phyloP scores from a whole-genome alignment of 1,140 invertebrate species.

The Ruditapes philippinarum region DNA sequence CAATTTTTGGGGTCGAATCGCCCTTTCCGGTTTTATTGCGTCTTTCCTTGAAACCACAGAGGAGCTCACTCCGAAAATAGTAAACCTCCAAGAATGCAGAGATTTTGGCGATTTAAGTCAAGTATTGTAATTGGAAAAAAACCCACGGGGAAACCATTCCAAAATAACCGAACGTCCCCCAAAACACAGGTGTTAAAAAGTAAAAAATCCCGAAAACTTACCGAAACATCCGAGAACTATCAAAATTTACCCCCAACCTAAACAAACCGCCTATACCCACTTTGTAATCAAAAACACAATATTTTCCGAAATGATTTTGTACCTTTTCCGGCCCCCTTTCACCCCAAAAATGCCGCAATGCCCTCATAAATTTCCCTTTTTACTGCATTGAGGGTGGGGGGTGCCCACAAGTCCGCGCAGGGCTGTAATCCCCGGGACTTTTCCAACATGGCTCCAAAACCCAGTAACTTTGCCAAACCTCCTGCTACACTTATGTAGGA shows the following conservation, averaged over 20 bases:
- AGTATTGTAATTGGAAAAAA: too few species aligned
- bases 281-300: too few species aligned
- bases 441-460: slow-evolving; percentile 82
- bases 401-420: slow-evolving; percentile 92
- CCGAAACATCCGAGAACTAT: too few species aligned
- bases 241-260: too few species aligned
- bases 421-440: too few species aligned
- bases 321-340: slow-evolving; percentile 93
- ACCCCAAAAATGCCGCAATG: slow-evolving; percentile 94
- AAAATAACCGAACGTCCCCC: slow-evolving; percentile 90
- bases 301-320: too few species aligned
- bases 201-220: too few species aligned
- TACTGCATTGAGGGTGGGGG: slow-evolving; percentile 92
- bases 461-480: slow-evolving; percentile 82
- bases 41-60: slow-evolving; percentile 88
- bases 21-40: slow-evolving; percentile 68
- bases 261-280: slow-evolving; percentile 96
- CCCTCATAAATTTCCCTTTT: slow-evolving; percentile 95
- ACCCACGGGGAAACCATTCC: slow-evolving; percentile 87
- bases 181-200: background rate
- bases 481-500: slow-evolving; percentile 77
- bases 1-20: slow-evolving; percentile 74
- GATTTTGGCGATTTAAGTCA: slow-evolving; percentile 94
- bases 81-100: slow-evolving; percentile 95
- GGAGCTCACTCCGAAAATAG: slow-evolving; percentile 93